A percentile compares a stretch with the other conserved stretches of the same genome.
These are phyloP conservation scores for Zaprionus gabonicus DNA, from an alignment of 1,140 invertebrate species.

Conservation along the genomic window DNA sequence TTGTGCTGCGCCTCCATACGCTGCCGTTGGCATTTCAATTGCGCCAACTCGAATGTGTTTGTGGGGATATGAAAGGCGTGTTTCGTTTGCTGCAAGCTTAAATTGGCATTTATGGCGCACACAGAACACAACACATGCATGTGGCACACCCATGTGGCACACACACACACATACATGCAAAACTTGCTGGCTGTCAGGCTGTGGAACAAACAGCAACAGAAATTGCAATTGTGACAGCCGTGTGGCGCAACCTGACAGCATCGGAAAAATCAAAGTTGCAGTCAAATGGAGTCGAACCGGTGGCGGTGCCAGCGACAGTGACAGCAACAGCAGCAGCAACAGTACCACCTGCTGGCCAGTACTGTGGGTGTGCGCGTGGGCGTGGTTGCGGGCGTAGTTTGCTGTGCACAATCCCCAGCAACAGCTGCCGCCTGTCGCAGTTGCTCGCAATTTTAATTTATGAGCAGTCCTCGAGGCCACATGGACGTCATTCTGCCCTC, in stretches of 20 bases:
- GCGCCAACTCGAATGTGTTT: conserved; percentile 12
- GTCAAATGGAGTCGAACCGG: conserved; percentile 25
- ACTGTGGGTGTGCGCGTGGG: background rate
- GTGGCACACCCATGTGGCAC: background rate
- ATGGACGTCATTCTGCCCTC: background rate
- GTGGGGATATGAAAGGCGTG: conserved; percentile 24
- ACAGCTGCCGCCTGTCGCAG: conserved; percentile 11
- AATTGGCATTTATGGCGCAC: conserved; percentile 69
- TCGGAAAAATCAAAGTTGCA: conserved; percentile 43
- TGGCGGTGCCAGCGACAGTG: too few relatives aligned
- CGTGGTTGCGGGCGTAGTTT: background rate
- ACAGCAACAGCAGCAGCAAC: too few relatives aligned
- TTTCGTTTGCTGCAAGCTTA: conserved; percentile 27
- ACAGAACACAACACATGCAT: conserved; percentile 14
- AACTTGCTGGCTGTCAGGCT: conserved; percentile 36
- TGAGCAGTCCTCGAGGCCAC: conserved; percentile 46
- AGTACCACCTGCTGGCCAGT: conserved; percentile 1
- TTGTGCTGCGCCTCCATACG: background rate
- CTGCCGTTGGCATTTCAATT: conserved; percentile 49
- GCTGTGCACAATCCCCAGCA: background rate
- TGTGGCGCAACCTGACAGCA: conserved; percentile 29
- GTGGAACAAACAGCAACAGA: conserved; percentile 58
- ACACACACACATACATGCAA: conserved; percentile 6
- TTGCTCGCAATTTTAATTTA: conserved; percentile 47
- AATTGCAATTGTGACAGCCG: conserved; percentile 47